phyloP scores from a whole-genome alignment of 2,888 invertebrate genomes.

The Dicyrtoma fusca region DNA sequence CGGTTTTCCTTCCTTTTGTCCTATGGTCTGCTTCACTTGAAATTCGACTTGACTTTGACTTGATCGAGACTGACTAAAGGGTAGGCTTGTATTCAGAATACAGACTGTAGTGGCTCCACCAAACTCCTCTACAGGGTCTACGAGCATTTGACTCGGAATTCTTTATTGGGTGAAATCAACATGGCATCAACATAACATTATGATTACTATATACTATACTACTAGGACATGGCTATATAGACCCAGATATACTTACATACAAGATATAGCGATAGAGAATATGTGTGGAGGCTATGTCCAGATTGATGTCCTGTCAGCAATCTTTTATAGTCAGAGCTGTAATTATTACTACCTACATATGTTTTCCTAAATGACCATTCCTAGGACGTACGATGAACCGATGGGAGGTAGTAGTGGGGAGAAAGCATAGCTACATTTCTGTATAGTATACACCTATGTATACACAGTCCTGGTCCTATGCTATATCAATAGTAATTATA shows the following conservation, averaged over 20 bases:
- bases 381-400: too few relatives aligned
- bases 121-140: too few relatives aligned
- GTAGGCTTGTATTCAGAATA: conserved; percentile 8
- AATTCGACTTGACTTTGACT: too few relatives aligned
- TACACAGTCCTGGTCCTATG: neutral
- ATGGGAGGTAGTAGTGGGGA: too few relatives aligned
- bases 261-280: neutral
- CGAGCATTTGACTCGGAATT: too few relatives aligned
- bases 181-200: conserved; percentile 1
- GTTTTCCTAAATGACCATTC: conserved; percentile 15
- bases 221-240: neutral
- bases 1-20: conserved; percentile 22
- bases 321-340: conserved; percentile 24
- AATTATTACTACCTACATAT: conserved; percentile 29
- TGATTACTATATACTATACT: conserved; percentile 3
- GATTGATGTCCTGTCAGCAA: conserved; percentile 36
- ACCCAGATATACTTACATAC: neutral
- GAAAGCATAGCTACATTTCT: neutral
- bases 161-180: conserved; percentile 22
- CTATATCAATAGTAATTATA: neutral
- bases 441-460: neutral
- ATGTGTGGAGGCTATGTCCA: conserved; percentile 17
- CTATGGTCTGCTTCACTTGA: neutral
- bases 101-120: neutral
- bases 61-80: neutral